These are phyloP conservation scores for Chiloscyllium plagiosum DNA, from an alignment of 2,113 vertebrate genomes.

Conservation along the genomic window DNA sequence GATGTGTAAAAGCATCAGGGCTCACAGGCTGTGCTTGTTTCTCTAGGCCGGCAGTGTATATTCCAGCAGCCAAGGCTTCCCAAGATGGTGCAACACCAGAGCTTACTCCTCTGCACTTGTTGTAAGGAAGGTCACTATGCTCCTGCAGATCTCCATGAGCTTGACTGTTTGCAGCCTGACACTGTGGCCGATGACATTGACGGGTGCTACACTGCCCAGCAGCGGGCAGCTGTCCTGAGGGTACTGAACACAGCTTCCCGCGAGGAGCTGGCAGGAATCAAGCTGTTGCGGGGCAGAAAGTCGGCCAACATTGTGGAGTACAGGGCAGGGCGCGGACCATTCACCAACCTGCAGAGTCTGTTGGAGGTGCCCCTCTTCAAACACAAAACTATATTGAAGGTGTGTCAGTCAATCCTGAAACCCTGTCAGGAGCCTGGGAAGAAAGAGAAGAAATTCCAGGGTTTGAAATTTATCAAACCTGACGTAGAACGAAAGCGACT, in stretches of 20 bases:
- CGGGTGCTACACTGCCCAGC: slow-evolving; percentile 54
- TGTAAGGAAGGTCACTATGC: slow-evolving; percentile 53
- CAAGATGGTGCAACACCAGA: slow-evolving; percentile 45
- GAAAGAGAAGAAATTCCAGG: slow-evolving; percentile 48
- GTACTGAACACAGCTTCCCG: slow-evolving; percentile 57
- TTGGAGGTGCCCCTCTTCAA: slow-evolving; percentile 59
- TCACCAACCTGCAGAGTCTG: slow-evolving; percentile 58
- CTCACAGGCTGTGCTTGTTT: background rate
- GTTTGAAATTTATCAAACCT: slow-evolving; percentile 61
- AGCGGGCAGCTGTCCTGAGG: slow-evolving; percentile 56
- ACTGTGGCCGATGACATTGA: slow-evolving; percentile 50
- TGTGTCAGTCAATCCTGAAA: slow-evolving; percentile 61
- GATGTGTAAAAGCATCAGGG: background rate
- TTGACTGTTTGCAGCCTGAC: slow-evolving; percentile 33
- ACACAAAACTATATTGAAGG: slow-evolving; percentile 57
- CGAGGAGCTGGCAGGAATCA: slow-evolving; percentile 55
- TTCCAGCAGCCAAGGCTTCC: slow-evolving; percentile 44
- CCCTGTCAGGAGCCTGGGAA: slow-evolving; percentile 47
- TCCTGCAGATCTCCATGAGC: slow-evolving; percentile 43
- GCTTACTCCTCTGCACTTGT: slow-evolving; percentile 54
- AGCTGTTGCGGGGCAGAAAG: slow-evolving; percentile 61
- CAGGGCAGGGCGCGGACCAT: slow-evolving; percentile 58
- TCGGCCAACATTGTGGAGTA: slow-evolving; percentile 50
- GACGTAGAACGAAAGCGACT: slow-evolving; percentile 57
- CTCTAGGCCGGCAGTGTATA: slow-evolving; percentile 44